Percentiles rank a stretch among this genome's conserved stretches.
These are phyloP conservation scores for Uloborus plumipes DNA, from an alignment of 2,888 invertebrate species.

Conservation along the genomic window DNA sequence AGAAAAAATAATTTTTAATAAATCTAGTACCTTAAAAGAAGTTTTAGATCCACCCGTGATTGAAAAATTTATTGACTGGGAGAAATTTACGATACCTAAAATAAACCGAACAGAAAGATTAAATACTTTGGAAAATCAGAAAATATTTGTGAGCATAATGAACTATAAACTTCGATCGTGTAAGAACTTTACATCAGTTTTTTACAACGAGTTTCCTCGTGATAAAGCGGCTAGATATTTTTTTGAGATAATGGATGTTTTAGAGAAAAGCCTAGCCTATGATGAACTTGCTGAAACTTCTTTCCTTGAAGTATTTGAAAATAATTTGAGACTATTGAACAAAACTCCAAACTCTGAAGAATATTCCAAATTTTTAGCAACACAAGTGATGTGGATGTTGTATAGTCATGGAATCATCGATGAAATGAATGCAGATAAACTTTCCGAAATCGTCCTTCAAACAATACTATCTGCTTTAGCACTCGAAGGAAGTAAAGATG, in stretches of 20 bases:
- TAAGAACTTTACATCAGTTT: conserved; percentile 15
- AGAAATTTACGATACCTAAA: neutral
- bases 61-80: neutral
- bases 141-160: conserved; percentile 12
- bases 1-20: conserved; percentile 7
- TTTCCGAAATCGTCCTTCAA: conserved; percentile 23
- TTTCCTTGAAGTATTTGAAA: conserved; percentile 25
- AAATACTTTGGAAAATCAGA: conserved; percentile 11
- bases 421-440: conserved; percentile 13
- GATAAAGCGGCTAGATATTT: conserved; percentile 19
- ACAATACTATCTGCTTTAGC: conserved; percentile 12
- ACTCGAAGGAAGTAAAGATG: neutral
- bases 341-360: conserved; percentile 37
- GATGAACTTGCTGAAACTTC: neutral
- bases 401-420: conserved; percentile 30
- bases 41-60: neutral
- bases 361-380: conserved; percentile 30
- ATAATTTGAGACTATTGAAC: conserved; percentile 16
- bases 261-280: conserved; percentile 18
- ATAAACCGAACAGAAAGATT: neutral
- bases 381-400: conserved; percentile 34
- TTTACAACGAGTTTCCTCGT: conserved; percentile 30
- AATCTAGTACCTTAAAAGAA: neutral
- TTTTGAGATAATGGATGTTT: conserved; percentile 31
- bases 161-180: conserved; percentile 10